Evolutionary conservation across 2,888 invertebrate species (phyloP).

Genomic region (Epirrita christyi): DNA sequence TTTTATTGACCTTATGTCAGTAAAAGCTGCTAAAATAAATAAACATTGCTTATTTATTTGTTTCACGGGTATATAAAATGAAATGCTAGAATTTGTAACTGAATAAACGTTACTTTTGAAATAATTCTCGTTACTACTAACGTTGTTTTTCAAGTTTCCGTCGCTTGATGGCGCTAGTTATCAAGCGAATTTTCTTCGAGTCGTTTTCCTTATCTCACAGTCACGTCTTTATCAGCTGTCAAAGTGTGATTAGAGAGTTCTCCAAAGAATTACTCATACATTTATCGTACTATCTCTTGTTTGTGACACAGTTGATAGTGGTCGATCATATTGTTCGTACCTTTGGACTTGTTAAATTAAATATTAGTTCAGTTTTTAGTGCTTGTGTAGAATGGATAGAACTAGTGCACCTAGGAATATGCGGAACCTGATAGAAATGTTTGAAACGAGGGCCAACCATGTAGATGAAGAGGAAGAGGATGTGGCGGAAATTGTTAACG

Average conservation of each 20-base stretch:
- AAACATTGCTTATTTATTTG: too few relatives aligned
- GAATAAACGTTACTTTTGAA: too few relatives aligned
- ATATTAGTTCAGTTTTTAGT: too few relatives aligned
- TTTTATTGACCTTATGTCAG: too few relatives aligned
- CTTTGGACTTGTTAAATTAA: conserved; percentile 1
- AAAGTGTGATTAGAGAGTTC: conserved; percentile 48
- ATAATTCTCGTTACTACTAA: too few relatives aligned
- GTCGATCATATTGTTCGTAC: conserved; percentile 18
- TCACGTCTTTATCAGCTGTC: conserved; percentile 44
- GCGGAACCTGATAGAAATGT: conserved; percentile 70
- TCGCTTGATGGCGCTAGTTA: conserved; percentile 13
- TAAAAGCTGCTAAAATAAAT: too few relatives aligned
- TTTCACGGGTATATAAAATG: too few relatives aligned
- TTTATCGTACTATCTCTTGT: conserved; percentile 54
- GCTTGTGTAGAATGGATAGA: conserved; percentile 50
- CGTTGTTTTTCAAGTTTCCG: conserved; percentile 2
- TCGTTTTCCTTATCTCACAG: conserved; percentile 31
- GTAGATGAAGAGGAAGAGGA: conserved; percentile 52
- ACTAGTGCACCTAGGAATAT: conserved; percentile 54
- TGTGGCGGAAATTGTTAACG: conserved; percentile 48
- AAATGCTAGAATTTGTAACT: too few relatives aligned
- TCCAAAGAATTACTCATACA: conserved; percentile 56
- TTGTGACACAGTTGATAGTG: conserved; percentile 32
- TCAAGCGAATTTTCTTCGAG: conserved; percentile 26
- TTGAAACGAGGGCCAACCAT: conserved; percentile 59